phyloP scores from a whole-genome alignment of 2,113 vertebrate genomes.

The Nannospalax galili region DNA sequence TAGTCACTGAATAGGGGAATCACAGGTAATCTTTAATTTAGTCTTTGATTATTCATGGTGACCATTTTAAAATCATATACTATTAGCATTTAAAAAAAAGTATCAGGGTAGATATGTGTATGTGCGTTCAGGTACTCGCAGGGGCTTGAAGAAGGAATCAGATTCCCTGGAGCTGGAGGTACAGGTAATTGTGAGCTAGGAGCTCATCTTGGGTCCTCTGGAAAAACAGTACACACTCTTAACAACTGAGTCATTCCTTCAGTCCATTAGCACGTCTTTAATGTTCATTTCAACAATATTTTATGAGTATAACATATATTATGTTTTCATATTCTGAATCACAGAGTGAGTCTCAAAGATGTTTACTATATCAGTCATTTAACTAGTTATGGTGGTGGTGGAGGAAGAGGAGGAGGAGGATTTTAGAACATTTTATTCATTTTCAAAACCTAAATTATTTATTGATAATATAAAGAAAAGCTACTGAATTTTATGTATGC shows the following conservation, averaged over 20 bases:
- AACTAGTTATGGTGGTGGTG: neutral
- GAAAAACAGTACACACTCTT: no score
- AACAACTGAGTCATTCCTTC: no score
- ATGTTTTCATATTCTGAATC: neutral
- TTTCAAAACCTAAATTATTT: slow-evolving; percentile 42
- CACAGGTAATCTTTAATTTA: neutral
- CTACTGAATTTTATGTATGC: neutral
- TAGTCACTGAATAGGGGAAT: neutral
- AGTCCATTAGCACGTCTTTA: neutral
- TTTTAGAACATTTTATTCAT: slow-evolving; percentile 14
- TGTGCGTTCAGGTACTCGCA: no score
- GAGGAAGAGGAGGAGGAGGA: neutral
- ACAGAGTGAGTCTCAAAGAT: neutral
- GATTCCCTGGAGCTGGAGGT: no score
- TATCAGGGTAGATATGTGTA: no score
- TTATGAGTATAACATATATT: neutral
- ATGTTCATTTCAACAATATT: slow-evolving; percentile 15
- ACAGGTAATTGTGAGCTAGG: no score
- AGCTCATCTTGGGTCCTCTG: no score
- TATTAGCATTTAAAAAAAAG: no score
- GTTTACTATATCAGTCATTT: neutral
- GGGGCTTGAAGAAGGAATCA: no score
- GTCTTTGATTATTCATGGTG: slow-evolving; percentile 12
- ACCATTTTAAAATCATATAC: neutral
- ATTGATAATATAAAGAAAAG: neutral